A percentile compares a stretch with the other conserved stretches of the same genome.
Evolutionary conservation across 2,888 invertebrate genomes (phyloP).

Genomic region (Sinelater perroti): DNA sequence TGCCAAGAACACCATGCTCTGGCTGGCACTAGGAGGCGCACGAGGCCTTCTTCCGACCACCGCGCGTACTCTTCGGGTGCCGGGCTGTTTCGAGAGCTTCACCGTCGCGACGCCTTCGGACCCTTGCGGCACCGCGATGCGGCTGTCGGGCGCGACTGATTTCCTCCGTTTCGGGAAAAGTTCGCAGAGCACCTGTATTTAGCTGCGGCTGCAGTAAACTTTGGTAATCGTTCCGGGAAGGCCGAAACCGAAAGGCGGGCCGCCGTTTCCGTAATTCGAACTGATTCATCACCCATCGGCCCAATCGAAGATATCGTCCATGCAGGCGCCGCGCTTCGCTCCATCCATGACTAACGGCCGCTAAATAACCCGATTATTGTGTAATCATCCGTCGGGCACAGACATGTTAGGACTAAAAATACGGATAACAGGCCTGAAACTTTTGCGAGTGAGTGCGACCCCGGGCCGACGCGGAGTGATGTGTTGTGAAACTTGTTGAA

Average conservation of each 20-base stretch:
- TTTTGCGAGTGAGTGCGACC: constrained; percentile 28
- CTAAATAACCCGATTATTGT: constrained; percentile 11
- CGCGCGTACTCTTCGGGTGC: constrained; percentile 5
- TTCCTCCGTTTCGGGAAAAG: no score
- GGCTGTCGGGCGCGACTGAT: no score
- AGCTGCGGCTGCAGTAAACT: no score
- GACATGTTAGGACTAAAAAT: constrained; percentile 16
- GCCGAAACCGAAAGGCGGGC: not conserved
- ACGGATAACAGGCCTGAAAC: not conserved
- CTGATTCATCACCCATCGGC: constrained; percentile 18
- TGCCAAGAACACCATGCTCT: constrained; percentile 33
- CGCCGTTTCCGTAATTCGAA: constrained; percentile 7
- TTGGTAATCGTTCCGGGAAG: constrained; percentile 2
- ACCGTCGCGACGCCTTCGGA: not conserved
- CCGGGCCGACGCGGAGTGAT: constrained; percentile 29
- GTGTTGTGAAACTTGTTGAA: constrained; percentile 44
- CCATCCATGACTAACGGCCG: constrained; percentile 8
- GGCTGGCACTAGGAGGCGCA: constrained; percentile 22
- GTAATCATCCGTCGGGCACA: constrained; percentile 2
- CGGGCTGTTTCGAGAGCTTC: not conserved
- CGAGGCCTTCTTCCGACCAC: constrained; percentile 1
- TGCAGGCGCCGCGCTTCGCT: constrained; percentile 16
- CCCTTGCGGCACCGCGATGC: not conserved
- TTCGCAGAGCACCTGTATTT: no score
- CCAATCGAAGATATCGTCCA: constrained; percentile 17